A percentile compares a stretch with the other conserved stretches of the same genome.
Conservation (phyloP, 2,113 vertebrate species). For the Equus quagga region DNA sequence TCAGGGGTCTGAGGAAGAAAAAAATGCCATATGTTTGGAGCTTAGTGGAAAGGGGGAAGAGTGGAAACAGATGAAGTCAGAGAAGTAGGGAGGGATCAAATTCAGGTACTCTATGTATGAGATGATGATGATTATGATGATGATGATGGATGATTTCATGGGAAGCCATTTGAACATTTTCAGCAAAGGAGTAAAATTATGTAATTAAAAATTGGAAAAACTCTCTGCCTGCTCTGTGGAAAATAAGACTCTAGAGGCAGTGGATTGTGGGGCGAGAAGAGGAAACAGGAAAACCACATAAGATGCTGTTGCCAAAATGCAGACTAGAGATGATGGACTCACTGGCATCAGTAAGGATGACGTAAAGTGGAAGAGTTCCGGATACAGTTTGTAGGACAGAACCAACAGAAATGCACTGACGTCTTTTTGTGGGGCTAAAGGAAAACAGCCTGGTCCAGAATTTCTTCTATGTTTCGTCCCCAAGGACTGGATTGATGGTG, state of each 20-base stretch:
- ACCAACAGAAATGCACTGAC: too few relatives aligned
- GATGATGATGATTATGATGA: neutral
- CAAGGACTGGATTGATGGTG: neutral
- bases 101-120: neutral
- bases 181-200: neutral
- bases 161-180: neutral
- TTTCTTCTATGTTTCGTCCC: neutral
- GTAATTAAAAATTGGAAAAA: neutral
- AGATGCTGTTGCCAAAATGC: neutral
- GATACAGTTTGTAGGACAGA: neutral
- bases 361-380: neutral
- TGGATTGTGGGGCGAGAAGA: too few relatives aligned
- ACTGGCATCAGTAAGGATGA: neutral
- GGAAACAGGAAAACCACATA: neutral
- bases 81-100: too few relatives aligned
- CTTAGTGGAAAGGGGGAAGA: neutral
- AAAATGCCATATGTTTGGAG: neutral
- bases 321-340: neutral
- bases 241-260: neutral
- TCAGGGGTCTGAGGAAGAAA: neutral
- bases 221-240: neutral
- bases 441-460: neutral
- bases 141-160: neutral
- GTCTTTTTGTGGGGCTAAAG: neutral
- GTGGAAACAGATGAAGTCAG: neutral